Conservation (phyloP, 2,888 invertebrate species). For the Lycia hirtaria region DNA sequence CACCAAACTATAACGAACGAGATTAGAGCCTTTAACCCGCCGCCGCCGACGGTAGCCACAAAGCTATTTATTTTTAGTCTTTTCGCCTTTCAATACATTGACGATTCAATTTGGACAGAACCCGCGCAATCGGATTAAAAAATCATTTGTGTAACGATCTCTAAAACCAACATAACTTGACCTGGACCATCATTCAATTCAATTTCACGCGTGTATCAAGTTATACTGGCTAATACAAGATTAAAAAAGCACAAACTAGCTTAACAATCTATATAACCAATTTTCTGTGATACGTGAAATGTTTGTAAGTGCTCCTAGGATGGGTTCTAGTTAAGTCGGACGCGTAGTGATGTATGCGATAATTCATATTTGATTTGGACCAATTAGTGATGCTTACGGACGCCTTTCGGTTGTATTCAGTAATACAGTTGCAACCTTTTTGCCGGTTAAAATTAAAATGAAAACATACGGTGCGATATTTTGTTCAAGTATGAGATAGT, state of each 20-base stretch:
- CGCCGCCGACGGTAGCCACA: constrained; percentile 50
- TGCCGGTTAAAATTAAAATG: constrained; percentile 46
- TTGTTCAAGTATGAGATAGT: background rate
- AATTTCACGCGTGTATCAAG: constrained; percentile 18
- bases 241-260: constrained; percentile 25
- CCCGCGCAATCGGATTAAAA: constrained; percentile 53
- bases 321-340: constrained; percentile 52
- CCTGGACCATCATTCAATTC: constrained; percentile 34
- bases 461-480: constrained; percentile 48
- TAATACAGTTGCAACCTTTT: constrained; percentile 60
- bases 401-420: constrained; percentile 61
- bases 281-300: constrained; percentile 25
- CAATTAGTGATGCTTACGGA: constrained; percentile 82
- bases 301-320: constrained; percentile 11
- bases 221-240: constrained; percentile 25
- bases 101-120: constrained; percentile 73
- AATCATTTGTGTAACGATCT: constrained; percentile 58
- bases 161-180: constrained; percentile 47
- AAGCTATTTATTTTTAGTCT: constrained; percentile 55
- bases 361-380: constrained; percentile 80
- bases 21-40: constrained; percentile 73
- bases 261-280: constrained; percentile 29
- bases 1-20: constrained; percentile 67
- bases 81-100: constrained; percentile 62
- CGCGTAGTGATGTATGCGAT: constrained; percentile 58